Evolutionary conservation across 2,888 invertebrate genomes (phyloP).

Genomic region (Sipha maydis): DNA sequence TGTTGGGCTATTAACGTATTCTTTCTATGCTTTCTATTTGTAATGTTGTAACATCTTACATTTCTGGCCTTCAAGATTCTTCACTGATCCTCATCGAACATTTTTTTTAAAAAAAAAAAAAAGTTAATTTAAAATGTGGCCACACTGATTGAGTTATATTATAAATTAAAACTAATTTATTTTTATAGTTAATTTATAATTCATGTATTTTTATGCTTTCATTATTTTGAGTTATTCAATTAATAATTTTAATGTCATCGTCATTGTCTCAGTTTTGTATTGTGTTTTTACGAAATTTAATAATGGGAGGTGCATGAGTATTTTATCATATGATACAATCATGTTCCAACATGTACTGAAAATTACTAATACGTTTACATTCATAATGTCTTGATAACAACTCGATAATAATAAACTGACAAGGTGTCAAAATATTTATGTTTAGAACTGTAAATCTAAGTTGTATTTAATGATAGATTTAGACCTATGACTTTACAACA

Average conservation of each 20-base stretch:
- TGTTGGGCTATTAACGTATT: too few relatives aligned
- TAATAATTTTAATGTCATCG: not conserved
- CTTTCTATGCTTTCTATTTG: too few relatives aligned
- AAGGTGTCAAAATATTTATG: slow-evolving; percentile 56
- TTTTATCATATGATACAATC: not conserved
- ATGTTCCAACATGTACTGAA: slow-evolving; percentile 9
- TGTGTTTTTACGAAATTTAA: too few relatives aligned
- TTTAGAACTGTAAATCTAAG: slow-evolving; percentile 27
- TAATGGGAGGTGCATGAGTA: not conserved
- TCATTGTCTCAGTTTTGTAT: too few relatives aligned
- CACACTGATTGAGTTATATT: not conserved
- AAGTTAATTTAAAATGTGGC: not conserved
- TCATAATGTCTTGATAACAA: slow-evolving; percentile 42
- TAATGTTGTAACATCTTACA: too few relatives aligned
- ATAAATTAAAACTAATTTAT: too few relatives aligned
- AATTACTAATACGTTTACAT: slow-evolving; percentile 46
- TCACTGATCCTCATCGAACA: too few relatives aligned
- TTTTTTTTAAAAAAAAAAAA: too few relatives aligned
- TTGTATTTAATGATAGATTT: not conserved
- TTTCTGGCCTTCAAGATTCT: too few relatives aligned
- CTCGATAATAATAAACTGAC: slow-evolving; percentile 37
- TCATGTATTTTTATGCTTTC: too few relatives aligned
- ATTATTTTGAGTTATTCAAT: too few relatives aligned
- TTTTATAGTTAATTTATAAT: too few relatives aligned
- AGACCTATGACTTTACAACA: not conserved